A percentile compares a stretch with the other conserved stretches of the same genome.
Evolutionary conservation across 2,113 vertebrate genomes (phyloP).

Genomic region (Choloepus hoffmanni): DNA sequence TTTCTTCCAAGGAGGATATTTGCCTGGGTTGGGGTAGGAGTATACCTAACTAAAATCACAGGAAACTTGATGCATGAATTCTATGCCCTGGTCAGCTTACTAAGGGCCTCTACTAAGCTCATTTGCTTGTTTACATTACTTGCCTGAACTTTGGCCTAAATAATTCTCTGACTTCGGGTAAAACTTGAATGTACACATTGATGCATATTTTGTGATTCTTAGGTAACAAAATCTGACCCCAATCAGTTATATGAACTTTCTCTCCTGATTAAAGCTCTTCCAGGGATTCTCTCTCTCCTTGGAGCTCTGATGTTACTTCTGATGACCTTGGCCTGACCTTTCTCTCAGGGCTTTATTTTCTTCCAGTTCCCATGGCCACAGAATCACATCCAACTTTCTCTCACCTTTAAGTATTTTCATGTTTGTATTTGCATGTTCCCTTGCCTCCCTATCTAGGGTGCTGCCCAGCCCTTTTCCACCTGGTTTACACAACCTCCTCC

Average conservation of each 20-base stretch:
- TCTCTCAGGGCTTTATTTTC: neutral
- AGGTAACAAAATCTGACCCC: neutral
- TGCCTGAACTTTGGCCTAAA: neutral
- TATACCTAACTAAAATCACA: neutral
- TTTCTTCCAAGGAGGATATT: neutral
- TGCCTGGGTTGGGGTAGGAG: neutral
- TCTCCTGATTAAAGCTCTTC: neutral
- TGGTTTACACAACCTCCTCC: accelerated
- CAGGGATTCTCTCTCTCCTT: neutral
- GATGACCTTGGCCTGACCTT: neutral
- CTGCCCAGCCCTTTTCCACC: accelerated
- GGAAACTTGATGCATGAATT: neutral
- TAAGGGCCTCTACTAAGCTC: accelerated
- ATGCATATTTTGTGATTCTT: slow-evolving; percentile 6
- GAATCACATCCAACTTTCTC: neutral
- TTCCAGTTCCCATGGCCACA: neutral
- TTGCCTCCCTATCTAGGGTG: neutral
- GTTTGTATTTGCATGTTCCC: too few relatives aligned
- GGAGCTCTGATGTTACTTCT: neutral
- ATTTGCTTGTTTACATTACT: neutral
- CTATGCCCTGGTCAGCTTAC: neutral
- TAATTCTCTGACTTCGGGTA: neutral
- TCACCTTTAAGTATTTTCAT: neutral
- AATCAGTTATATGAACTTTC: neutral
- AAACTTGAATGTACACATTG: neutral